Conservation (phyloP, 2,113 vertebrate species). For the Trichechus manatus region DNA sequence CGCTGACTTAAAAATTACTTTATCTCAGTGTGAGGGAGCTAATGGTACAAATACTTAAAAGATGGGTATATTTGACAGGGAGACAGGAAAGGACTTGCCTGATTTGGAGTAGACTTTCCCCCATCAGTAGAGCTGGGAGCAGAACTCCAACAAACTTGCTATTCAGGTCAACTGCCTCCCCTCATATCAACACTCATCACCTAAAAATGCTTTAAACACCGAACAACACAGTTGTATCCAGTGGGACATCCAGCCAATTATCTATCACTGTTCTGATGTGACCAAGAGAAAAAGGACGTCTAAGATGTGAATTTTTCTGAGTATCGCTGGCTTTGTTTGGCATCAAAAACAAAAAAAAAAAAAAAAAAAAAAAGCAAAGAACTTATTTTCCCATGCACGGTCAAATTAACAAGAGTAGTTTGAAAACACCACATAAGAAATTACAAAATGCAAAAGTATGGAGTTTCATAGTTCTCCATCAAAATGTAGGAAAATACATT, state of each 20-base stretch:
- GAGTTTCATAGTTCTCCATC: background rate
- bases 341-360: too few relatives aligned
- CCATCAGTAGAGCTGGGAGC: background rate
- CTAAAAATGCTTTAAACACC: slow-evolving; percentile 25
- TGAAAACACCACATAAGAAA: slow-evolving; percentile 21
- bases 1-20: background rate
- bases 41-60: background rate
- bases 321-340: background rate
- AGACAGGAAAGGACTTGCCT: background rate
- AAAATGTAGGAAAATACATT: slow-evolving; percentile 34
- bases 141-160: slow-evolving; percentile 31
- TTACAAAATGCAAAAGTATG: slow-evolving; percentile 13
- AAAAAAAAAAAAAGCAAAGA: background rate
- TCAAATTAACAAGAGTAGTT: slow-evolving; percentile 16
- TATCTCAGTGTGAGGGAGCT: background rate
- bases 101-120: background rate
- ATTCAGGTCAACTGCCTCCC: background rate
- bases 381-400: background rate
- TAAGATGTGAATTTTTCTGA: slow-evolving; percentile 40
- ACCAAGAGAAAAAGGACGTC: background rate
- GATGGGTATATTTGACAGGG: background rate
- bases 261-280: background rate
- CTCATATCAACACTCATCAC: background rate
- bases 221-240: background rate
- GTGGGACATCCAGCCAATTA: background rate